A percentile compares a stretch with the other conserved stretches of the same genome.
phyloP scores from a whole-genome alignment of 2,797 vertebrate species.

The Helarctos malayanus region DNA sequence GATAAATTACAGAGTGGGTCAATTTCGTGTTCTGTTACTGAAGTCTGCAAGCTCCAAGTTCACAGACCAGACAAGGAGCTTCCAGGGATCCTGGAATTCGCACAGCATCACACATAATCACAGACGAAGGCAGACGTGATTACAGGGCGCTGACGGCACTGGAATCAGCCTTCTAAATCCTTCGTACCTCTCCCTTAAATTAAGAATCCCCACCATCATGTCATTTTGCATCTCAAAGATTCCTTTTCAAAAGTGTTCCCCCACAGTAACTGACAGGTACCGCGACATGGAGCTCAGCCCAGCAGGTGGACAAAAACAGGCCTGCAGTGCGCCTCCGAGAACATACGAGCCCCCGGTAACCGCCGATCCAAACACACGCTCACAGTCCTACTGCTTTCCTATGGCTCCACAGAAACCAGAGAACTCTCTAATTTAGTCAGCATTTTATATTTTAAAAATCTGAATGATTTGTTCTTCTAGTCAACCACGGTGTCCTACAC shows the following conservation, averaged over 20 bases:
- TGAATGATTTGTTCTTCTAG: background rate
- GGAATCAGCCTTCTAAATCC: background rate
- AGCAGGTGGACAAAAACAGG: background rate
- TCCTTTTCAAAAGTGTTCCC: conserved; percentile 53
- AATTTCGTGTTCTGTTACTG: background rate
- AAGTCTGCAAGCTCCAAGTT: conserved; percentile 34
- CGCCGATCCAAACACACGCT: background rate
- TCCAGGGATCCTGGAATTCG: background rate
- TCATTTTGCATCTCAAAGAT: conserved; percentile 58
- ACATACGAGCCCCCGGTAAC: background rate
- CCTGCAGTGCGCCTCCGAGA: background rate
- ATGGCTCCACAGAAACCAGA: background rate
- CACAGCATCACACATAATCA: background rate
- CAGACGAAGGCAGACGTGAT: background rate
- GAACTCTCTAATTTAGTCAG: background rate
- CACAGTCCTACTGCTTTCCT: background rate
- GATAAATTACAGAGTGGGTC: background rate
- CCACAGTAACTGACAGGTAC: background rate
- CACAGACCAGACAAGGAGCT: background rate
- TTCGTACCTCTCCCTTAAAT: background rate
- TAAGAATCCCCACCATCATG: background rate
- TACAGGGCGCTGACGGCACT: background rate
- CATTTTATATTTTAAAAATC: background rate
- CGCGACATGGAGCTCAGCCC: background rate
- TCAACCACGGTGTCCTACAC: background rate